phyloP scores from a whole-genome alignment of 2,797 vertebrate species.

The Clarias laeviceps region DNA sequence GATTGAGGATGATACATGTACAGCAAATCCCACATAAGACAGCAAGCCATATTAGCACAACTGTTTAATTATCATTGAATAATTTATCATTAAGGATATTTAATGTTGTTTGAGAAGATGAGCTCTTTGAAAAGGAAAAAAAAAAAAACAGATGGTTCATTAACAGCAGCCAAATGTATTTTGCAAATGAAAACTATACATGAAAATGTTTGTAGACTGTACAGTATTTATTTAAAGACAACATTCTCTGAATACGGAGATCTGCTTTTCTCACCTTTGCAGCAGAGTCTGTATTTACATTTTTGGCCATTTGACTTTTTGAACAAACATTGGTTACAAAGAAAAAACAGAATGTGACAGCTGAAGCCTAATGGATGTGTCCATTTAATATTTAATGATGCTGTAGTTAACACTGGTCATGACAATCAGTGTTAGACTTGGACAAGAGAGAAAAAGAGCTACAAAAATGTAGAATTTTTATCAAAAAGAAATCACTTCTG shows the following conservation, averaged over 20 bases:
- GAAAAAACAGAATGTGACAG: neutral
- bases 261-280: neutral
- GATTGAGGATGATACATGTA: neutral
- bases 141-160: constrained; percentile 24
- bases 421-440: neutral
- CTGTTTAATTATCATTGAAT: neutral
- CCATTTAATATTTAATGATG: constrained; percentile 8
- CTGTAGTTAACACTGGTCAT: neutral
- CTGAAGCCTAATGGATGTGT: neutral
- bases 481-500: neutral
- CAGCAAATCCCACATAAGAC: neutral
- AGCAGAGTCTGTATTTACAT: neutral
- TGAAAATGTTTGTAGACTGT: constrained; percentile 10
- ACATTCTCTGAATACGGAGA: neutral
- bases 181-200: neutral
- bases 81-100: constrained; percentile 15
- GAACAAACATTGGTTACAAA: neutral
- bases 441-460: neutral
- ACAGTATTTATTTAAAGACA: neutral
- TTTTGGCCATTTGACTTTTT: neutral
- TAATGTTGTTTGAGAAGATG: neutral
- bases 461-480: neutral
- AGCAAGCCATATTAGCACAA: neutral
- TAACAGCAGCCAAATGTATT: constrained; percentile 35
- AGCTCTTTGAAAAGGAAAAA: neutral